Conservation (phyloP, 2,113 vertebrate species). For the Cisticola juncidis region DNA sequence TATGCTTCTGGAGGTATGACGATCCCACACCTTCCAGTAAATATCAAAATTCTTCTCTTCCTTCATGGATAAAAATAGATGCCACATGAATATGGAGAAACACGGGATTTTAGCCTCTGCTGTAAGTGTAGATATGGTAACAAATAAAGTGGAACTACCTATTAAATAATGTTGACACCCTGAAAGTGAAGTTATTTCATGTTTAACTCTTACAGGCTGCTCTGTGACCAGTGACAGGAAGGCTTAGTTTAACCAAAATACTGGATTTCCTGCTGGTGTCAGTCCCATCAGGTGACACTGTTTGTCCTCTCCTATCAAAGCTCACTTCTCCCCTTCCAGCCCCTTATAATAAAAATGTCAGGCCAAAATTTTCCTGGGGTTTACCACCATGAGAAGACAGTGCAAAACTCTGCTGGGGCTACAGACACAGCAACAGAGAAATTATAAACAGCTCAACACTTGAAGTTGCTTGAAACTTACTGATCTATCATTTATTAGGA, state of each 20-base stretch:
- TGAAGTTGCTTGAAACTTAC: neutral
- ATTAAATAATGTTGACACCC: neutral
- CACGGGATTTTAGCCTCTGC: neutral
- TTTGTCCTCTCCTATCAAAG: neutral
- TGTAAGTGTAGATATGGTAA: slow-evolving; percentile 3
- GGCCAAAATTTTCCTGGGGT: neutral
- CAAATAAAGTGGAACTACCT: slow-evolving; percentile 13
- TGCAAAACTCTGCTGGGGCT: neutral
- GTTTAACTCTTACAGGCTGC: neutral
- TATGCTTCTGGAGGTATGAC: neutral
- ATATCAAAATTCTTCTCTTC: neutral
- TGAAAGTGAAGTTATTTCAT: neutral
- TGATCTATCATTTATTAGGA: neutral
- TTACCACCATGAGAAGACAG: neutral
- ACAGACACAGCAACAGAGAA: neutral
- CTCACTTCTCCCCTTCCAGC: neutral
- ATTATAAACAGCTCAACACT: neutral
- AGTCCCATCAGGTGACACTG: neutral
- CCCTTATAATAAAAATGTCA: accelerated
- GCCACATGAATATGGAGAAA: neutral
- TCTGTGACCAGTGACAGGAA: neutral
- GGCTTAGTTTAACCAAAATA: neutral
- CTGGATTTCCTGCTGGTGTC: neutral
- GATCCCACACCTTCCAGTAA: slow-evolving; percentile 5
- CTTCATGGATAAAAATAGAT: neutral